These are phyloP conservation scores for Bryconaethiops microstoma DNA, from an alignment of 2,797 vertebrate genomes.

Conservation along the genomic window DNA sequence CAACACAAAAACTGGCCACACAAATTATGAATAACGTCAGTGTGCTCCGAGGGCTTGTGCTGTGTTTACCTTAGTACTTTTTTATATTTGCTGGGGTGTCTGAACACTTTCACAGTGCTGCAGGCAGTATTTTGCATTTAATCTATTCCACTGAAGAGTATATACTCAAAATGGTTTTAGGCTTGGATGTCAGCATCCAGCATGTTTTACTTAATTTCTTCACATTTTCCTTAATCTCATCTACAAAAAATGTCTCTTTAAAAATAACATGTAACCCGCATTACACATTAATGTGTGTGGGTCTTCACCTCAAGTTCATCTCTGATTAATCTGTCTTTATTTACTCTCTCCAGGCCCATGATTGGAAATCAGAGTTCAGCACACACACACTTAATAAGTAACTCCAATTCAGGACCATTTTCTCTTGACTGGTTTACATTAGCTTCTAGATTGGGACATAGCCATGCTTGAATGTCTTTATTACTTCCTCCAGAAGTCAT, in stretches of 20 bases:
- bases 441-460: slow-evolving; percentile 25
- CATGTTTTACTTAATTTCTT: no score
- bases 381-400: slow-evolving; percentile 53
- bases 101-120: no score
- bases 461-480: slow-evolving; percentile 28
- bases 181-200: no score
- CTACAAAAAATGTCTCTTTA: background rate
- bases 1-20: no score
- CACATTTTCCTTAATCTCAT: no score
- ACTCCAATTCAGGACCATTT: slow-evolving; percentile 42
- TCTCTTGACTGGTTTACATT: slow-evolving; percentile 1
- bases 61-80: background rate
- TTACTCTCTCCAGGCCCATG: slow-evolving; percentile 46
- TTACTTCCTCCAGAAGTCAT: slow-evolving; percentile 49
- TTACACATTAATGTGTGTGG: background rate
- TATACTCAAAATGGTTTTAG: background rate
- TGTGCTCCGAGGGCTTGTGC: background rate
- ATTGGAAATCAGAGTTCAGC: slow-evolving; percentile 38
- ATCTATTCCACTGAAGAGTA: background rate
- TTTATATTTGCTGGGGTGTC: background rate
- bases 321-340: slow-evolving; percentile 33
- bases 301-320: slow-evolving; percentile 29
- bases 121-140: background rate
- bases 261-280: no score
- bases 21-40: background rate